Conservation (phyloP, 2,888 invertebrate genomes). For the Agonopterix alstromeriana region DNA sequence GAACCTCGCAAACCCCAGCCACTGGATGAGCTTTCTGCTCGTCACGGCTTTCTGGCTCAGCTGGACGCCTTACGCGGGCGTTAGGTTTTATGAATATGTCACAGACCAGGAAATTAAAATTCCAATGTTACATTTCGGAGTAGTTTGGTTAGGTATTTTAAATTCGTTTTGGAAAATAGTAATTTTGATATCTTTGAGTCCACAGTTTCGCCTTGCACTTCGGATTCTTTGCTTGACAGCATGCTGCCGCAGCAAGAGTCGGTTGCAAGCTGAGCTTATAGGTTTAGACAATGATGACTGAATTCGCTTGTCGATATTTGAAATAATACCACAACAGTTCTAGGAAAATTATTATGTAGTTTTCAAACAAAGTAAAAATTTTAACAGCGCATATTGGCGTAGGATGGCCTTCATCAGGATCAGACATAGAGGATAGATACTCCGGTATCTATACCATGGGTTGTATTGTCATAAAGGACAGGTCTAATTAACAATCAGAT, state of each 20-base stretch:
- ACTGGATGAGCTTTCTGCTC: constrained; percentile 96
- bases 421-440: no score
- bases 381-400: no score
- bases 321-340: no score
- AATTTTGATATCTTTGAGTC: constrained; percentile 92
- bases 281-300: constrained; percentile 92
- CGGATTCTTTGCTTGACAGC: constrained; percentile 91
- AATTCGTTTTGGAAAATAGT: constrained; percentile 98
- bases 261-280: constrained; percentile 89
- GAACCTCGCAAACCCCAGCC: constrained; percentile 94
- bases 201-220: constrained; percentile 93
- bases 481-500: no score
- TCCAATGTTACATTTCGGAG: constrained; percentile 92
- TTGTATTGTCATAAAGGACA: no score
- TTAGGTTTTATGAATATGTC: constrained; percentile 86
- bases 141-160: constrained; percentile 96
- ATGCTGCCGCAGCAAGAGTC: constrained; percentile 90
- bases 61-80: constrained; percentile 94
- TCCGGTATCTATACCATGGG: no score
- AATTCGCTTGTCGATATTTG: constrained; percentile 15
- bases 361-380: no score
- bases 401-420: no score
- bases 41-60: constrained; percentile 94
- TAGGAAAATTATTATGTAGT: no score
- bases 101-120: constrained; percentile 80